Conservation (phyloP, 2,888 invertebrate genomes). For the Trissolcus japonicus region DNA sequence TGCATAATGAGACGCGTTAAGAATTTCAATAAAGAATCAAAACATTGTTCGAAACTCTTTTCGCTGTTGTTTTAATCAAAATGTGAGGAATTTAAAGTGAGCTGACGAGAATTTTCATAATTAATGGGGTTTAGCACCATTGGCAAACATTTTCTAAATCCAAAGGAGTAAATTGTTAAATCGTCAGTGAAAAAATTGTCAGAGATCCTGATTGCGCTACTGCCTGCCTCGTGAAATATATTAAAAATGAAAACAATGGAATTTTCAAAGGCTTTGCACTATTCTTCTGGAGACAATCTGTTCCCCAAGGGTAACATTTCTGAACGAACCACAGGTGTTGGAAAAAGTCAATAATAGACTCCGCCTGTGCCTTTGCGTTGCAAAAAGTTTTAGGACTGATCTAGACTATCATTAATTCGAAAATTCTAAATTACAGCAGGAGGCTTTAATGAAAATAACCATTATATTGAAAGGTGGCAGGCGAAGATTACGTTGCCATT, state of each 20-base stretch:
- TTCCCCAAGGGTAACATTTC: conserved; percentile 55
- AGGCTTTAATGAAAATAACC: conserved; percentile 32
- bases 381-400: conserved; percentile 48
- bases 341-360: conserved; percentile 57
- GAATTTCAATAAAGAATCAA: conserved; percentile 15
- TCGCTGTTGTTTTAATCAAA: no score
- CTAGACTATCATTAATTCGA: conserved; percentile 48
- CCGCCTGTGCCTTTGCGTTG: conserved; percentile 37
- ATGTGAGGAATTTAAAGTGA: no score
- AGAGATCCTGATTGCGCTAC: conserved; percentile 28
- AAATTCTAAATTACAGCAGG: conserved; percentile 36
- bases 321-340: conserved; percentile 58
- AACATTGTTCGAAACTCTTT: no score
- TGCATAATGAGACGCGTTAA: conserved; percentile 17
- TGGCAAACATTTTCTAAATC: not conserved
- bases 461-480: conserved; percentile 20
- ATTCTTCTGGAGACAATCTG: conserved; percentile 52
- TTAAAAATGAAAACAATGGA: conserved; percentile 54
- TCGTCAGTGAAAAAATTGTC: conserved; percentile 31
- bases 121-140: not conserved
- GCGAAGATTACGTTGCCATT: no score
- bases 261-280: conserved; percentile 55
- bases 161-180: conserved; percentile 24
- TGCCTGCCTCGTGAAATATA: conserved; percentile 39
- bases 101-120: not conserved